Base-by-base conservation (phyloP, 2,888 invertebrate genomes). In the Agrochola circellaris region DNA sequence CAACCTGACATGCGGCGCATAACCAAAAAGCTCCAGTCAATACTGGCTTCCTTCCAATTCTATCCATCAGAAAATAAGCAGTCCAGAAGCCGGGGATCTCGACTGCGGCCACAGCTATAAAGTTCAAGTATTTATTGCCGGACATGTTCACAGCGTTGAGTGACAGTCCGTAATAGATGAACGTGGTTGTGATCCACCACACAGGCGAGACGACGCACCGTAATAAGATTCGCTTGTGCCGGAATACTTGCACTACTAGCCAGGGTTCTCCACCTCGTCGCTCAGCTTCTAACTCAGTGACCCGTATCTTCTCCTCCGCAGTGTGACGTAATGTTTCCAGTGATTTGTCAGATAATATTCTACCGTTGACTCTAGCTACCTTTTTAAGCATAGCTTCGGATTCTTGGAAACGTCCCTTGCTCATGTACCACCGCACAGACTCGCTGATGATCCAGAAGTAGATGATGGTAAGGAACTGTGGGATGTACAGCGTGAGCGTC, bases 341-440 rank as follows among this genome's bases (percentile, higher is more conserved):
- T 17, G 94, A 94, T 58, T 93, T 91, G 0, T 92, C 91, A 2
- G 94, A 93, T 5, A 96, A 74, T 42, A 88, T 60, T 54, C 81
- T 93, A 23, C 96, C 96, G 82, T 98, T 98, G 0, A 97, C 94
- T 85, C 93, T 94, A 0, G 98, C 97, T 5, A 98, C 97, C 79
- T 95, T 97, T 62, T 96, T 96, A 15, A 98, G 93, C 3, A 98
- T 97, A 23, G 91, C 92, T 85, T 97, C 97, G 0, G 98, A 98
- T 82, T 98, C 97, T 23, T 97, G 97, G 77, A 97, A 97, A 73
- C 97, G 97, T 2, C 97, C 97, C 89, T 98, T 98, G 75, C 97
- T 97, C 85, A 98, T 94, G 70, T 98, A 97, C 98, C 98, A 98
- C 73, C 98, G 97, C 1, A 98, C 96, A 6, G 98, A 98, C 93